Conservation (phyloP, 2,888 invertebrate genomes). For the Heliconius hortense region DNA sequence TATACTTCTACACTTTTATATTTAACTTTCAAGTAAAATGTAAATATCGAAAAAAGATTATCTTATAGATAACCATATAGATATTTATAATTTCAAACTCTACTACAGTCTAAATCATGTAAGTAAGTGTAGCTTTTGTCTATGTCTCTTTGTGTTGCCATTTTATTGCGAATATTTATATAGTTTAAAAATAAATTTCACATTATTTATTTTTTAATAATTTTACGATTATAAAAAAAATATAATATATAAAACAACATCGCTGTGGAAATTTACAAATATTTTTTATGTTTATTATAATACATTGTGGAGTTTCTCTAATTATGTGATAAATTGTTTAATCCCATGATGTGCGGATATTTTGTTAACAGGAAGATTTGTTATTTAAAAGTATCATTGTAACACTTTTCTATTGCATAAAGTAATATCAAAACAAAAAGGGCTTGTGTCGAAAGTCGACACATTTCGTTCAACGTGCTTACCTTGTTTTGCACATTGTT, state of each 20-base stretch:
- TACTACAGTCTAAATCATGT: neutral
- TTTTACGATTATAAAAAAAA: neutral
- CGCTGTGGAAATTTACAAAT: neutral
- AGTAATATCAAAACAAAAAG: slow-evolving; percentile 14
- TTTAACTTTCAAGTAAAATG: neutral
- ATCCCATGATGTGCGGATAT: no score
- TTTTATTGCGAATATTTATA: neutral
- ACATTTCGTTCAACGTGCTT: slow-evolving; percentile 24
- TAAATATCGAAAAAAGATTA: neutral
- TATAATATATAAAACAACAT: neutral
- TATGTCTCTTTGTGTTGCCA: neutral
- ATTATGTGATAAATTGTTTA: no score
- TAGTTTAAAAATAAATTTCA: neutral
- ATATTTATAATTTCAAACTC: neutral
- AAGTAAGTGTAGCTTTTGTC: neutral
- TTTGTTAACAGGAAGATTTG: neutral
- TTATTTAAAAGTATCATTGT: neutral
- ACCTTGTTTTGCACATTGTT: slow-evolving; percentile 11
- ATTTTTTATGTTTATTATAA: neutral
- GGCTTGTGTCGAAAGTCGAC: slow-evolving; percentile 23
- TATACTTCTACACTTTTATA: neutral
- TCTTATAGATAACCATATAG: neutral
- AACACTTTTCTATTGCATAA: neutral
- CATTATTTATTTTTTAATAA: neutral
- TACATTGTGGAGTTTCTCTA: neutral